These are phyloP conservation scores for Urophycis tenuis DNA, from an alignment of 2,797 vertebrate species.

Conservation along the genomic window DNA sequence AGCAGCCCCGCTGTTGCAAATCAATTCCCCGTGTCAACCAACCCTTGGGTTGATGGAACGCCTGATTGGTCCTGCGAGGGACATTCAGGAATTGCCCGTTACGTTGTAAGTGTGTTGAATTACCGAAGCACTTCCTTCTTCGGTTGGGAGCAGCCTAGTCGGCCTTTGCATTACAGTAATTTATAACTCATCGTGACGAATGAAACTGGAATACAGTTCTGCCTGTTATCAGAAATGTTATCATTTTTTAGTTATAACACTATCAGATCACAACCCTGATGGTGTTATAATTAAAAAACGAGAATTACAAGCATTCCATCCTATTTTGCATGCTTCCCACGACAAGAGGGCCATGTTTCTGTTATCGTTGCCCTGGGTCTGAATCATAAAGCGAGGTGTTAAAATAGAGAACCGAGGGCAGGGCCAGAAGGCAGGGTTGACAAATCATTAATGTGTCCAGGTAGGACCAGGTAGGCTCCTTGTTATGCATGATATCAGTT, in stretches of 20 bases:
- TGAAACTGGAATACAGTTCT: neutral
- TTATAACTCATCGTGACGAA: neutral
- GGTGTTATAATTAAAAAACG: neutral
- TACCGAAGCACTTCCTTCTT: neutral
- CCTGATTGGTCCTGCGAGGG: neutral
- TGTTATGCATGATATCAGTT: constrained; percentile 62
- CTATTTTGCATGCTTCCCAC: neutral
- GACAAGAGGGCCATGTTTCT: neutral
- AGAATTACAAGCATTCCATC: neutral
- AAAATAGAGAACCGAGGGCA: constrained; percentile 46
- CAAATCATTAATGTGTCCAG: constrained; percentile 77
- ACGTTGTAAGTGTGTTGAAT: neutral
- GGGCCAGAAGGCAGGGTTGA: constrained; percentile 55
- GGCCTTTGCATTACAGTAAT: neutral
- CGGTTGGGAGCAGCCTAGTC: neutral
- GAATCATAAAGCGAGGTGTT: constrained; percentile 41
- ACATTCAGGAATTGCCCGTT: neutral
- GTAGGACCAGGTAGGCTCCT: constrained; percentile 48
- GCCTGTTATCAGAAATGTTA: neutral
- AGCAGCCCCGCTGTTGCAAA: neutral
- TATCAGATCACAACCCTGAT: neutral
- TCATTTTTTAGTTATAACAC: too few relatives aligned
- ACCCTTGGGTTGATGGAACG: too few relatives aligned
- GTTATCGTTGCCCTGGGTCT: constrained; percentile 23
- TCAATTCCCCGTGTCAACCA: too few relatives aligned